Conservation (phyloP, 2,797 vertebrate genomes). For the Lacerta viridis region DNA sequence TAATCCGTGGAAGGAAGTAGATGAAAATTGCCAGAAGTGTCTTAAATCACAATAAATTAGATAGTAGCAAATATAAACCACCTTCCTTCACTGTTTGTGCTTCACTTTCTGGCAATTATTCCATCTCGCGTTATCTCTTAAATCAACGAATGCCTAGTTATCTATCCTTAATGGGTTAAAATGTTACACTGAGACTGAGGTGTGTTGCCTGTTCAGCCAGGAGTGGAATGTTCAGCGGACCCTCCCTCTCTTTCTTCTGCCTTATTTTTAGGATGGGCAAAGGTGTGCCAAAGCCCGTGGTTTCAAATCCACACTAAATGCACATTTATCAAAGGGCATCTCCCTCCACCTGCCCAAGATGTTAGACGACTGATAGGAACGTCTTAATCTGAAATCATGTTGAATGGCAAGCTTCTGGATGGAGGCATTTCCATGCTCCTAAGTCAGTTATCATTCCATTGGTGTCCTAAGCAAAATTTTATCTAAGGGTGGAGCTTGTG, state of each 20-base stretch:
- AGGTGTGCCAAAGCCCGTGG: not conserved
- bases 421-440: not conserved
- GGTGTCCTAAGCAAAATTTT: constrained; percentile 31
- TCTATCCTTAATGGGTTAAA: not conserved
- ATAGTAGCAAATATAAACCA: not conserved
- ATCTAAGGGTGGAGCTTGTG: constrained; percentile 42
- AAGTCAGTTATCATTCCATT: not conserved
- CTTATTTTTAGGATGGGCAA: not conserved
- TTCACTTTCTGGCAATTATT: not conserved
- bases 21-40: not conserved
- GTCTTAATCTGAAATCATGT: not conserved
- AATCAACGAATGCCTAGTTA: not conserved
- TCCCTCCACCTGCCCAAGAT: not conserved
- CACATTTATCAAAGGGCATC: not conserved
- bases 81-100: not conserved
- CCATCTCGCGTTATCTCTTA: not conserved
- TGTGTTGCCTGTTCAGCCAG: not conserved
- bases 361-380: not conserved
- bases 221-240: not conserved
- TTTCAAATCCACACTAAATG: not conserved
- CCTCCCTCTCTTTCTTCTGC: not conserved
- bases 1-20: not conserved
- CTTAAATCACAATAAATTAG: not conserved
- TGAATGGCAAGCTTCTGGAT: not conserved
- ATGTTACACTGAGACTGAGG: not conserved